Evolutionary conservation across 2,113 vertebrate genomes (phyloP).

Genomic region (Tretioscincus oriximinensis): DNA sequence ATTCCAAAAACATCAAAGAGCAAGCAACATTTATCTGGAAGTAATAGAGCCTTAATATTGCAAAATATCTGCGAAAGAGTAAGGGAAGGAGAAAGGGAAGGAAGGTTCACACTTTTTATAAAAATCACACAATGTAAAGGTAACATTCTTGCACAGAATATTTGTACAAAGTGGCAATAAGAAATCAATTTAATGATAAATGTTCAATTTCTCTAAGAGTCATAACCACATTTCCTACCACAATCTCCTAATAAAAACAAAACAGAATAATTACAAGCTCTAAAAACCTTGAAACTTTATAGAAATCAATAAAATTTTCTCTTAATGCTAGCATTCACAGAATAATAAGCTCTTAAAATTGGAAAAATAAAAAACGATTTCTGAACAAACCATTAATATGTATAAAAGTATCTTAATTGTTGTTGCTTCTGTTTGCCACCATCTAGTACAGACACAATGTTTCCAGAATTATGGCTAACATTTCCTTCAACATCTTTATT

Average conservation of each 20-base stretch:
- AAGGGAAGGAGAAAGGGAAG: slow-evolving; percentile 20
- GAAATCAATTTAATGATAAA: slow-evolving; percentile 50
- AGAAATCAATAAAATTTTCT: too few species aligned
- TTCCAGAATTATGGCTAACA: not conserved
- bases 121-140: slow-evolving; percentile 32
- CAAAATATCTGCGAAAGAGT: not conserved
- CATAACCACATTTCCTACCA: slow-evolving; percentile 4
- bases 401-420: not conserved
- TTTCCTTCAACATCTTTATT: not conserved
- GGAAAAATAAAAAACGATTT: slow-evolving; percentile 18
- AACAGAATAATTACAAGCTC: not conserved
- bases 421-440: not conserved
- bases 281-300: too few species aligned
- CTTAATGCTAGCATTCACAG: slow-evolving; percentile 26
- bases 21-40: slow-evolving; percentile 29
- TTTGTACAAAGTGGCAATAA: slow-evolving; percentile 36
- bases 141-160: slow-evolving; percentile 36
- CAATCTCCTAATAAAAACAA: slow-evolving; percentile 11
- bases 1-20: not conserved
- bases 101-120: slow-evolving; percentile 25
- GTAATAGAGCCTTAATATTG: not conserved
- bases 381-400: not conserved
- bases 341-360: slow-evolving; percentile 13
- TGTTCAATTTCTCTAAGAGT: slow-evolving; percentile 48
- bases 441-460: not conserved